These are phyloP conservation scores for Aspidiotus destructor DNA, from an alignment of 2,888 invertebrate genomes.

Conservation along the genomic window DNA sequence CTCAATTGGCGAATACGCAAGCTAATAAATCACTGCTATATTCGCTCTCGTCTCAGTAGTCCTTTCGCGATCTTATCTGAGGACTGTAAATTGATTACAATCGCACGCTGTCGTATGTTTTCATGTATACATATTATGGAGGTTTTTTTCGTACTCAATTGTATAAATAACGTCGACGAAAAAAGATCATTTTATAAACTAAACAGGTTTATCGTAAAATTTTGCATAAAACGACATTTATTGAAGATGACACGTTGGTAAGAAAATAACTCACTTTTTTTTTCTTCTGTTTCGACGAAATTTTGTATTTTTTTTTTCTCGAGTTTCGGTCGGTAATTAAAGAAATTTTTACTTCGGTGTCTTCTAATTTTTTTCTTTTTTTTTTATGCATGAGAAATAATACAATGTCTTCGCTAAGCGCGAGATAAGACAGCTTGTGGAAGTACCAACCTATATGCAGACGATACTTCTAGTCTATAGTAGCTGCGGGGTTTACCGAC, in stretches of 20 bases:
- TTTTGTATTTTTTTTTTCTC: conserved; percentile 1
- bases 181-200: too few relatives aligned
- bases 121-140: too few relatives aligned
- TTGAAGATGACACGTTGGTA: neutral
- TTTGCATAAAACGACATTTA: conserved; percentile 5
- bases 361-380: neutral
- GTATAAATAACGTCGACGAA: too few relatives aligned
- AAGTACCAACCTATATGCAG: conserved; percentile 15
- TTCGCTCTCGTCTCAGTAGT: too few relatives aligned
- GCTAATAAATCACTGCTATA: too few relatives aligned
- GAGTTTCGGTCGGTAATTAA: neutral
- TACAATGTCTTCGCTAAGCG: conserved; percentile 27
- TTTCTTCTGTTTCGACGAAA: neutral
- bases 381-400: conserved; percentile 4
- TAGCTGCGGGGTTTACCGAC: conserved; percentile 34
- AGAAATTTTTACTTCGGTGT: neutral
- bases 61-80: too few relatives aligned
- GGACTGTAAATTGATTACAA: too few relatives aligned
- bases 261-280: neutral
- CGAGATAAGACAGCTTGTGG: conserved; percentile 25
- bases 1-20: too few relatives aligned
- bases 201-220: neutral
- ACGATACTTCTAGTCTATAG: conserved; percentile 20
- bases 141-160: too few relatives aligned
- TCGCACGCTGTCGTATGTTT: too few relatives aligned